phyloP scores from a whole-genome alignment of 2,888 invertebrate genomes.

The Pristionchus japonicus region DNA sequence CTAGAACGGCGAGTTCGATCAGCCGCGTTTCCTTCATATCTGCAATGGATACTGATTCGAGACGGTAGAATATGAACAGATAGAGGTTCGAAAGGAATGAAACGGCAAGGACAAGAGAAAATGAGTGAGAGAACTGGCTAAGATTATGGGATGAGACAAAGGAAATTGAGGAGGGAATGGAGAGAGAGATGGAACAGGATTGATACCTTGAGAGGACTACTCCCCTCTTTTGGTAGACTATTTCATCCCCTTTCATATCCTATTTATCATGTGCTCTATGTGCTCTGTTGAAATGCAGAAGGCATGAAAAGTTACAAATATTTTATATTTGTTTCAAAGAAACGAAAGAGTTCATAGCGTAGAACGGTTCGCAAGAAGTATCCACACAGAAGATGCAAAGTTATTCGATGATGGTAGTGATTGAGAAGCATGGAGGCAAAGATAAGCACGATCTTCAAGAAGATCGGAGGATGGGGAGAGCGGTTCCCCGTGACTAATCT shows the following conservation, averaged over 20 bases:
- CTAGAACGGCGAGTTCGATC: neutral
- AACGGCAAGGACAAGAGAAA: neutral
- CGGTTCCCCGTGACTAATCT: neutral
- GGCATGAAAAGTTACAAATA: too few species aligned
- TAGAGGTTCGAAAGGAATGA: neutral
- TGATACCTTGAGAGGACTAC: neutral
- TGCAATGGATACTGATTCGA: neutral
- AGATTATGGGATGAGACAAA: slow-evolving; percentile 38
- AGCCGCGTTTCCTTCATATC: slow-evolving; percentile 13
- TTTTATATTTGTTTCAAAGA: too few species aligned
- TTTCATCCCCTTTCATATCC: too few species aligned
- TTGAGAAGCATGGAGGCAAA: neutral
- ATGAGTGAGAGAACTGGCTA: slow-evolving; percentile 27
- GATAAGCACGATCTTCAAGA: slow-evolving; percentile 5
- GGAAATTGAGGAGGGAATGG: neutral
- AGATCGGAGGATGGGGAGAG: neutral
- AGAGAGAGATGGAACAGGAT: slow-evolving; percentile 2
- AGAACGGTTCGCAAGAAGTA: neutral
- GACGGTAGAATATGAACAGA: neutral
- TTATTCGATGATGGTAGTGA: neutral
- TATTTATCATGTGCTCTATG: too few species aligned
- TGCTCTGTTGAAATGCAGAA: too few species aligned
- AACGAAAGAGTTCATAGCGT: too few species aligned
- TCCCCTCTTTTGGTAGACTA: neutral
- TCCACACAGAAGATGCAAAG: neutral